Conservation (phyloP, 2,888 invertebrate species). For the Dolichomitus sp. region DNA sequence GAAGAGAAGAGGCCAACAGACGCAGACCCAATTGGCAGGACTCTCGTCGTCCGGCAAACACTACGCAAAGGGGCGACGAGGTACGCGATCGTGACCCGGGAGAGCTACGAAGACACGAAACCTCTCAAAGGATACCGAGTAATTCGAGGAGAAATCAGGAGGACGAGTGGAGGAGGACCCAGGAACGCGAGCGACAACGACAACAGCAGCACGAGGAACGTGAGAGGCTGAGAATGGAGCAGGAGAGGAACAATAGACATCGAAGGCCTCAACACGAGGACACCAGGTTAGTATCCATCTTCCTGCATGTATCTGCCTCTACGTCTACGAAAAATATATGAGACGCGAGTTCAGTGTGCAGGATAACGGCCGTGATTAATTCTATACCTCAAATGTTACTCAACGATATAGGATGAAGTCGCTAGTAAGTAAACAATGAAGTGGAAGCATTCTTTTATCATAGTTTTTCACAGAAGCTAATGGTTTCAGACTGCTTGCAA, state of each 20-base stretch:
- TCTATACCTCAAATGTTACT: neutral
- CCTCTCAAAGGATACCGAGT: slow-evolving; percentile 18
- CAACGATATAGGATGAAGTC: no score
- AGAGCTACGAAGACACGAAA: slow-evolving; percentile 57
- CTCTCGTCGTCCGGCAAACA: slow-evolving; percentile 30
- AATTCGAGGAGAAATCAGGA: slow-evolving; percentile 49
- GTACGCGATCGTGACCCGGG: slow-evolving; percentile 55
- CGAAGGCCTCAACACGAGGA: slow-evolving; percentile 52
- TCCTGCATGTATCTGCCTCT: neutral
- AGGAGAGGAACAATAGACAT: slow-evolving; percentile 55
- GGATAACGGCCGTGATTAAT: neutral
- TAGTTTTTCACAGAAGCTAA: no score
- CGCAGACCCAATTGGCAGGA: slow-evolving; percentile 41
- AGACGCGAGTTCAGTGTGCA: neutral
- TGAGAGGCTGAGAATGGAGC: slow-evolving; percentile 49
- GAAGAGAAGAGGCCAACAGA: slow-evolving; percentile 65
- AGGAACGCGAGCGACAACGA: slow-evolving; percentile 68
- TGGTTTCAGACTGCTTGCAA: no score
- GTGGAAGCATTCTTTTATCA: no score
- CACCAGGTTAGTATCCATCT: slow-evolving; percentile 45
- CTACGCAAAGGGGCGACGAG: slow-evolving; percentile 26
- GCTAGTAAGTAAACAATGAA: no score
- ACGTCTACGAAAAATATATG: neutral
- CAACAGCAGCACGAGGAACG: slow-evolving; percentile 49
- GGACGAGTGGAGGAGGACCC: slow-evolving; percentile 46